Conservation (phyloP, 2,797 vertebrate species). For the Prionace glauca region DNA sequence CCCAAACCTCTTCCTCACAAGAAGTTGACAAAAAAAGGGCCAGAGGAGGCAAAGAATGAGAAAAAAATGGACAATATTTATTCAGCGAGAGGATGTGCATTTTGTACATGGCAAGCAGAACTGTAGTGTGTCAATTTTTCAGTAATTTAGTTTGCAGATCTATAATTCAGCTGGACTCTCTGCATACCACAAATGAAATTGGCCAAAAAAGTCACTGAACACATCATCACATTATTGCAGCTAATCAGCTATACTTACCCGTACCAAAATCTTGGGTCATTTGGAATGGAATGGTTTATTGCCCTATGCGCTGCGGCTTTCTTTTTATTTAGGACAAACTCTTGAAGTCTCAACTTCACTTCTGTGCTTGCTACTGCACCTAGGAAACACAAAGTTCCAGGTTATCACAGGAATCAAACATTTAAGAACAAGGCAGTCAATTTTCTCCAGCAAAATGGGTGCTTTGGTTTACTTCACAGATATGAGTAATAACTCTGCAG, state of each 20-base stretch:
- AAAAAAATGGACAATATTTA: background rate
- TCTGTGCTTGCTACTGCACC: constrained; percentile 95
- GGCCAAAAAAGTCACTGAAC: background rate
- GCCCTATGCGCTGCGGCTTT: constrained; percentile 89
- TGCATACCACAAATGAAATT: background rate
- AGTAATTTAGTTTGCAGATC: background rate
- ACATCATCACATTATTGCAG: background rate
- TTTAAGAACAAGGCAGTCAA: background rate
- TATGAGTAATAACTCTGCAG: background rate
- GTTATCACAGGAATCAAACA: constrained; percentile 11
- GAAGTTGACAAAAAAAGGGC: background rate
- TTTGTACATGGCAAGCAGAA: background rate
- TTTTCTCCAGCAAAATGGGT: background rate
- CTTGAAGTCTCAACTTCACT: constrained; percentile 97
- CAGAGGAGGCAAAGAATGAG: background rate
- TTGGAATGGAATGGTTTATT: constrained; percentile 90
- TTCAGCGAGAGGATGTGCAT: background rate
- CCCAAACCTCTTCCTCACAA: background rate
- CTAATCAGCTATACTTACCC: constrained; percentile 70
- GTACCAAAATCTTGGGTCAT: constrained; percentile 92
- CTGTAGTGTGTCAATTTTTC: background rate
- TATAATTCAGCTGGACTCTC: background rate
- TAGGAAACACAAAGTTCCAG: constrained; percentile 46
- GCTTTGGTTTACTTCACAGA: background rate
- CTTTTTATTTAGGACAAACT: constrained; percentile 96